Percentiles rank a stretch among this genome's conserved stretches.
These are phyloP conservation scores for Gymnoscopelus braueri DNA, from an alignment of 2,797 vertebrate genomes.

Conservation along the genomic window DNA sequence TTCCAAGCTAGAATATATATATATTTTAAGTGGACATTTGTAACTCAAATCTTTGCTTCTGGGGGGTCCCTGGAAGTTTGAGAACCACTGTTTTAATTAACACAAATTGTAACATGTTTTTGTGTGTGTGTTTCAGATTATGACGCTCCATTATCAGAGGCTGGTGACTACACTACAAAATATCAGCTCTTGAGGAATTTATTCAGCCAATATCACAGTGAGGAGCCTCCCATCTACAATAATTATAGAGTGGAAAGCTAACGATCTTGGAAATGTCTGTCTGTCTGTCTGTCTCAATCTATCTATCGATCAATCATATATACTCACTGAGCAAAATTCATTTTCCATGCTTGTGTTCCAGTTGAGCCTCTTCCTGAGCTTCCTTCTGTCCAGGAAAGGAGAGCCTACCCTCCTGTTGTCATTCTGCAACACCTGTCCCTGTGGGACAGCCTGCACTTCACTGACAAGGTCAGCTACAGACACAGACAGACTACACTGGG, in stretches of 20 bases:
- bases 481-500: no score
- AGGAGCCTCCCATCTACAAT: conserved; percentile 15
- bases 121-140: conserved; percentile 84
- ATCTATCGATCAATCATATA: background rate
- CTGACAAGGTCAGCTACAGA: conserved; percentile 63
- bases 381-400: conserved; percentile 53
- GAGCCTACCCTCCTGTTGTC: conserved; percentile 59
- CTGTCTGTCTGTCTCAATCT: no score
- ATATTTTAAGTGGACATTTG: no score
- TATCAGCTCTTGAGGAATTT: conserved; percentile 86
- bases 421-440: conserved; percentile 75
- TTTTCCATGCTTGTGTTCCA: conserved; percentile 41
- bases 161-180: conserved; percentile 91
- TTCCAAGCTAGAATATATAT: background rate
- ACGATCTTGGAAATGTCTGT: no score
- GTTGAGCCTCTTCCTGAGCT: conserved; percentile 67
- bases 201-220: conserved; percentile 86
- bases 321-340: background rate
- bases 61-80: background rate
- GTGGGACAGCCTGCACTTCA: conserved; percentile 75
- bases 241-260: background rate
- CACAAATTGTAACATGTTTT: background rate
- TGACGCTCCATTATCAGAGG: conserved; percentile 90
- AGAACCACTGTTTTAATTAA: no score
- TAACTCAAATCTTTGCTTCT: no score